Evolutionary conservation across 2,797 vertebrate genomes (phyloP).

Genomic region (Erethizon dorsatum): DNA sequence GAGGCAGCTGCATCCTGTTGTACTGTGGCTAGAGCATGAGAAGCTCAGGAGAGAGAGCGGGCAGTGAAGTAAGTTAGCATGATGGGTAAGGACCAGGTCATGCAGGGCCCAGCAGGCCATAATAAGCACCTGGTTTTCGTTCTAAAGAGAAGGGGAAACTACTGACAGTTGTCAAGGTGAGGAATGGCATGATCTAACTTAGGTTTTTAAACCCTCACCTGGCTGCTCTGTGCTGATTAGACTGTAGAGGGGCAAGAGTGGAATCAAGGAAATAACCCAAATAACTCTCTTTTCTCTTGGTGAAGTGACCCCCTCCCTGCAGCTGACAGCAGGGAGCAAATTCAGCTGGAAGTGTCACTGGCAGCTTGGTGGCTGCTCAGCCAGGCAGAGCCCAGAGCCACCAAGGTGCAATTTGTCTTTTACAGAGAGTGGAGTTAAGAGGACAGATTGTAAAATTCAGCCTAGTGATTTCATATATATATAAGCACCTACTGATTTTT

Average conservation of each 20-base stretch:
- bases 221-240: constrained; percentile 59
- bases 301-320: background rate
- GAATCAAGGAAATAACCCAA: constrained; percentile 58
- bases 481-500: constrained; percentile 33
- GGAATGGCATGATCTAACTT: background rate
- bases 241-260: background rate
- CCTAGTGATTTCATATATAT: background rate
- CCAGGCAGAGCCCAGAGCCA: constrained; percentile 36
- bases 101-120: background rate
- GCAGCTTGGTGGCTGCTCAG: constrained; percentile 16
- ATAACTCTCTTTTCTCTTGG: background rate
- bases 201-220: background rate
- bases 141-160: background rate
- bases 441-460: constrained; percentile 57
- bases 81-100: background rate
- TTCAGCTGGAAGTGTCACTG: background rate
- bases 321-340: constrained; percentile 47
- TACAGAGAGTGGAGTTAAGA: constrained; percentile 67
- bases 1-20: background rate
- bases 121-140: background rate
- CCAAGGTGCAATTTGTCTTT: constrained; percentile 40
- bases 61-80: background rate
- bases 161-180: background rate
- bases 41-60: background rate
- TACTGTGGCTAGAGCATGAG: rapidly evolving